These are phyloP conservation scores for Nomada fabriciana DNA, from an alignment of 2,888 invertebrate species.

Conservation along the genomic window DNA sequence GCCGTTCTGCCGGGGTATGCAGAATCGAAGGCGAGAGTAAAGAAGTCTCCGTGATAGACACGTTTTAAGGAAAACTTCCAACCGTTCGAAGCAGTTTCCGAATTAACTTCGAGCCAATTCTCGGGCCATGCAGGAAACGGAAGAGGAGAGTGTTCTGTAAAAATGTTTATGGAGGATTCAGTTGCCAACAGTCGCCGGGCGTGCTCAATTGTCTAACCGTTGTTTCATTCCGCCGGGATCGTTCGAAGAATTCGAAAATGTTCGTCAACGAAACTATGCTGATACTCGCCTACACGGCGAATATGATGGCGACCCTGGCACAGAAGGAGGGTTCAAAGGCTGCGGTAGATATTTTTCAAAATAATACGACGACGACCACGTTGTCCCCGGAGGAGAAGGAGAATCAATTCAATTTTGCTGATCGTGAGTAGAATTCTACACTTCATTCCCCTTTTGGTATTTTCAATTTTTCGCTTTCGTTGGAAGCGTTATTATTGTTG, in stretches of 20 bases:
- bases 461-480: background rate
- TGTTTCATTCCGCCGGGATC: background rate
- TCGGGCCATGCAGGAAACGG: slow-evolving; percentile 9
- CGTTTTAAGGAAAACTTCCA: background rate
- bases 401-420: slow-evolving; percentile 78
- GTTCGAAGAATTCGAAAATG: slow-evolving; percentile 61
- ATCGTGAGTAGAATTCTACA: slow-evolving; percentile 71
- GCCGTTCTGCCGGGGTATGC: slow-evolving; percentile 35
- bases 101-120: too few relatives aligned
- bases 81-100: too few relatives aligned
- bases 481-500: too few relatives aligned
- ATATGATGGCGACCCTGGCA: slow-evolving; percentile 76
- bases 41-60: background rate
- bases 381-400: slow-evolving; percentile 79
- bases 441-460: background rate
- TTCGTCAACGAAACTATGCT: slow-evolving; percentile 79
- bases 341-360: background rate
- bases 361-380: slow-evolving; percentile 73
- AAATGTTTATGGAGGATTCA: background rate
- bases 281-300: slow-evolving; percentile 78
- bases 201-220: too few relatives aligned
- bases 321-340: slow-evolving; percentile 64
- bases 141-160: slow-evolving; percentile 15
- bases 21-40: background rate
- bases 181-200: too few relatives aligned